Base-by-base conservation (phyloP, 2,888 invertebrate species). In the Eudasyphora cyanicolor region DNA sequence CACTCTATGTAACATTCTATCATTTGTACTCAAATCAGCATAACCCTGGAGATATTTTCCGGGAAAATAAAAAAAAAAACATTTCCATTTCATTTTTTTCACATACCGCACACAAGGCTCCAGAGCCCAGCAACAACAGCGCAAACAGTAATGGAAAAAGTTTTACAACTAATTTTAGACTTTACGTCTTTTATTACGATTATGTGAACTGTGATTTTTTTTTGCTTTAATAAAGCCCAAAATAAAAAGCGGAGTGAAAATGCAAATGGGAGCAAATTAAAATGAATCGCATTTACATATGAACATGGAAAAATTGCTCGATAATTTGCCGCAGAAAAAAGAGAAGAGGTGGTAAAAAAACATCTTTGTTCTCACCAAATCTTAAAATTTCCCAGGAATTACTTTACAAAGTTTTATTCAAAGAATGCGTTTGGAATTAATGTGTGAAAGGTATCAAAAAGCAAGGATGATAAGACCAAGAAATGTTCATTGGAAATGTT, bases 91-190 rank as follows among this genome's bases (percentile, higher is more conserved):
- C 17, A 1, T 51, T 51, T 51, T 51, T 1, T 51, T 51, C 6
- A 51, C 49, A 14, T 7, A 14, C 17, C 49, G 17, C 1, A 51
- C 17, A 51, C 49, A 51, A 32, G 5, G 32, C 32, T 32, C 8
- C 17, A 17, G 49, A 17, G 17, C 6, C 6, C 49, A 51, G 17
- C n/a, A n/a, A 51, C 17, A 7, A n/a, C 49, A 51, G 1, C n/a
- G n/a, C 1, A 1, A 2, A 6, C 8, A 10, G 24, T 54, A 29
- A 27, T 60, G 60, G 27, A 60, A 60, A 60, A 60, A 60, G 29
- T 60, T 60, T 60, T 27, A n/a, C 60, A 60, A 60, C 29, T 60
- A 60, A 60, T 29, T 60, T 60, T 7, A 60, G 60, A n/a, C 29
- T 60, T 60, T n/a, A 29, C n/a, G 60, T 14, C 54, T 10, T n/a